Percentiles rank a stretch among this genome's conserved stretches.
Evolutionary conservation across 2,888 invertebrate species (phyloP).

Genomic region (Coleophora flavipennella): DNA sequence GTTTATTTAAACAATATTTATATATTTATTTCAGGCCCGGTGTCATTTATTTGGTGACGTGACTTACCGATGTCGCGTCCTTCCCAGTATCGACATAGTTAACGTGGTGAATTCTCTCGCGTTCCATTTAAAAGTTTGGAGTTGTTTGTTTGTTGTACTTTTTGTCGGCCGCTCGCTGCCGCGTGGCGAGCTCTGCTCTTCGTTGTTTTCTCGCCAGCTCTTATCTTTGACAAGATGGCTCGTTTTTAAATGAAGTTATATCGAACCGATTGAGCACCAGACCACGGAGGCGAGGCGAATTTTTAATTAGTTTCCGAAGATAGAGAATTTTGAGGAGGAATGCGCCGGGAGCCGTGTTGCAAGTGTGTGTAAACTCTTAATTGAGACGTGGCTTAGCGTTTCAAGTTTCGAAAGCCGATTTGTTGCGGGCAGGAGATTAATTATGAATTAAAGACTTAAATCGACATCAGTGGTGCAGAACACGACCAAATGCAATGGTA

Average conservation of each 20-base stretch:
- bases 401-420: conserved; percentile 45
- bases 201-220: conserved; percentile 68
- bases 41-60: conserved; percentile 71
- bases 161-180: conserved; percentile 46
- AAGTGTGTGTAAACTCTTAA: conserved; percentile 59
- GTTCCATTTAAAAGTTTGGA: conserved; percentile 66
- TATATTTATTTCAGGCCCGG: conserved; percentile 65
- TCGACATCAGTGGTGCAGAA: conserved; percentile 31
- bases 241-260: conserved; percentile 73
- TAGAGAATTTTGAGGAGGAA: conserved; percentile 67
- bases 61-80: conserved; percentile 70
- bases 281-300: conserved; percentile 64
- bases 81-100: conserved; percentile 72
- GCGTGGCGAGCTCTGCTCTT: conserved; percentile 65
- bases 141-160: conserved; percentile 54
- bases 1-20: conserved; percentile 71
- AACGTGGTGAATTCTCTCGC: conserved; percentile 67
- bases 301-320: conserved; percentile 73
- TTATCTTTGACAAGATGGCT: conserved; percentile 71
- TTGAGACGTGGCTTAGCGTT: conserved; percentile 52
- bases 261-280: conserved; percentile 64
- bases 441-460: conserved; percentile 53
- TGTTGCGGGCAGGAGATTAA: conserved; percentile 55
- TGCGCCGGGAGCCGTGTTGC: conserved; percentile 56
- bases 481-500: conserved; percentile 31